Conservation (phyloP, 2,888 invertebrate species). For the Cheilosia pagana region DNA sequence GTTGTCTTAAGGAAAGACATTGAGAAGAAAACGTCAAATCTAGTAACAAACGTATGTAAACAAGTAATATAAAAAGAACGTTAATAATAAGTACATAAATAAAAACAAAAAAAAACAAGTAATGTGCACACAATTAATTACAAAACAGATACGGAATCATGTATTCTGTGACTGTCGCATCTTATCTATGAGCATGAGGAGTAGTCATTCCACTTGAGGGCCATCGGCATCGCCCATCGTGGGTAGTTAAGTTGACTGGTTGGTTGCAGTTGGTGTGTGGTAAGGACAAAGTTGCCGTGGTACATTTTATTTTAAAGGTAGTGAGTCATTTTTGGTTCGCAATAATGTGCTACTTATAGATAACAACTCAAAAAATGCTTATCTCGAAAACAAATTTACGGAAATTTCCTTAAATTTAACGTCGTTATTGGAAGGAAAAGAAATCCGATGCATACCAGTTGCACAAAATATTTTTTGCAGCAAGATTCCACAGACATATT, state of each 20-base stretch:
- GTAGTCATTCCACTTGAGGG: constrained; percentile 19
- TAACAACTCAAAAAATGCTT: no score
- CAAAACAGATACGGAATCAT: constrained; percentile 38
- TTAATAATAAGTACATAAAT: constrained; percentile 1
- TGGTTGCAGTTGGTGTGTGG: neutral
- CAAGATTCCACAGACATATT: no score
- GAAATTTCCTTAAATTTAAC: no score
- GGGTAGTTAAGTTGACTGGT: neutral
- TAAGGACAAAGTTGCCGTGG: constrained; percentile 28
- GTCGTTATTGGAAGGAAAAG: neutral
- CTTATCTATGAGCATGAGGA: constrained; percentile 14
- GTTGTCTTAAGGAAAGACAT: neutral
- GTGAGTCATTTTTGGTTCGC: no score
- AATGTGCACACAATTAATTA: constrained; percentile 21
- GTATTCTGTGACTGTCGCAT: constrained; percentile 20
- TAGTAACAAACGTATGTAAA: neutral
- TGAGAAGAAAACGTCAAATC: neutral
- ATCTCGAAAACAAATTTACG: no score
- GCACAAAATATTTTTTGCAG: no score
- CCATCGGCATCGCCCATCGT: neutral
- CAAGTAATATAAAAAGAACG: neutral
- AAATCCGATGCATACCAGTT: no score
- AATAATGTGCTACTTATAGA: no score
- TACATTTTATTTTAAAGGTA: neutral
- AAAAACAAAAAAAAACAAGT: neutral